phyloP scores from a whole-genome alignment of 2,113 vertebrate genomes.

The Panthera tigris region DNA sequence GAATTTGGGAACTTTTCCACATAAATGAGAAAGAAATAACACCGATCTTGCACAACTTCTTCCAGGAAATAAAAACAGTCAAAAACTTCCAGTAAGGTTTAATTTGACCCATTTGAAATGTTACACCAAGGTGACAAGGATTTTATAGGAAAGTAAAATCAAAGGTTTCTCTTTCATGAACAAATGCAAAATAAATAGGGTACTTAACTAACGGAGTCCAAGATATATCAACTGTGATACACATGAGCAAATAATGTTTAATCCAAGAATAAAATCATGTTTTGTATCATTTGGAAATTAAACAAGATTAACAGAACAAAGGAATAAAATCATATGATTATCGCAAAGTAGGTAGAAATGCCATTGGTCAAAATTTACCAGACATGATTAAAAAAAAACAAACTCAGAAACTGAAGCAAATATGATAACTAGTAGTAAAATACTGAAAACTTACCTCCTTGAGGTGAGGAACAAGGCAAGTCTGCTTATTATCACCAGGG shows the following conservation, averaged over 20 bases:
- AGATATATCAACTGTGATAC: background rate
- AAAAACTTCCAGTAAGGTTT: background rate
- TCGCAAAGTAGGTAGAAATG: background rate
- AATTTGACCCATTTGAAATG: background rate
- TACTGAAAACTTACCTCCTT: background rate
- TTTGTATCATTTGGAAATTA: background rate
- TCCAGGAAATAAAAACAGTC: conserved; percentile 8
- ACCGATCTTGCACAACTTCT: background rate
- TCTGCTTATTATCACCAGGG: background rate
- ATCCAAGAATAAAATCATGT: background rate
- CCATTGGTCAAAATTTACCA: background rate
- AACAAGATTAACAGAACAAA: background rate
- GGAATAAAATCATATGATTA: background rate
- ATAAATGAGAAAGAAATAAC: background rate
- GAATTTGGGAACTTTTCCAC: background rate
- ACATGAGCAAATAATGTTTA: background rate
- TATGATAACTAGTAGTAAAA: background rate
- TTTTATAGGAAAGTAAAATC: background rate
- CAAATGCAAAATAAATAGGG: background rate
- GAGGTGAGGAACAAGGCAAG: conserved; percentile 4
- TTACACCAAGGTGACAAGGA: background rate
- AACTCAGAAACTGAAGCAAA: background rate
- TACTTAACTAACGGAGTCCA: background rate
- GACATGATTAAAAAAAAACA: background rate
- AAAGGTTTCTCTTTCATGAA: background rate